Evolutionary conservation across 2,113 vertebrate species (phyloP).

Genomic region (Porphyrio hochstetteri): DNA sequence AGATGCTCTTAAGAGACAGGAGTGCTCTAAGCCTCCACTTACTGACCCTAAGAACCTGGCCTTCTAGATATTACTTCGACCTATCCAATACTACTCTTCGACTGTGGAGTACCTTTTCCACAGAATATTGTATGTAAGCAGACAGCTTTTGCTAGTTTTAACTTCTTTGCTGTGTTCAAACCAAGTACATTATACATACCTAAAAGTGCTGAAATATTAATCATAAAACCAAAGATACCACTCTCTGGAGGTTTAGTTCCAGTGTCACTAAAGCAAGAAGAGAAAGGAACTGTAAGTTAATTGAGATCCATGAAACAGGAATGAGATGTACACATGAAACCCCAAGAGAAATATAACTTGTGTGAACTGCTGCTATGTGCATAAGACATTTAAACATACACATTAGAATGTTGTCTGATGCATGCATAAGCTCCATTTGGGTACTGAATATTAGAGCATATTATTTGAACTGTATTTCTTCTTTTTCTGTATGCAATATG

Average conservation of each 20-base stretch:
- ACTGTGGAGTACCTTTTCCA: neutral
- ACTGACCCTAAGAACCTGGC: neutral
- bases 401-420: neutral
- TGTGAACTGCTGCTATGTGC: neutral
- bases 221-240: constrained; percentile 94
- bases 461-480: neutral
- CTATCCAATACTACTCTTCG: neutral
- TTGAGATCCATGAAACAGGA: neutral
- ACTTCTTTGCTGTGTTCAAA: neutral
- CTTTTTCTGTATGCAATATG: neutral
- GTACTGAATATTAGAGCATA: neutral
- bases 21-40: neutral
- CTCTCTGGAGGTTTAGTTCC: constrained; percentile 90
- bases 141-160: neutral
- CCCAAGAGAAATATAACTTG: neutral
- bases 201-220: constrained; percentile 88
- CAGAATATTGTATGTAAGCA: neutral
- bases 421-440: neutral
- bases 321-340: neutral
- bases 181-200: constrained; percentile 74
- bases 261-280: constrained; percentile 82
- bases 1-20: neutral
- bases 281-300: constrained; percentile 24
- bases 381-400: neutral
- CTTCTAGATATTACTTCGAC: neutral